These are phyloP conservation scores for Etheostoma cragini DNA, from an alignment of 2,113 vertebrate species.

Conservation along the genomic window DNA sequence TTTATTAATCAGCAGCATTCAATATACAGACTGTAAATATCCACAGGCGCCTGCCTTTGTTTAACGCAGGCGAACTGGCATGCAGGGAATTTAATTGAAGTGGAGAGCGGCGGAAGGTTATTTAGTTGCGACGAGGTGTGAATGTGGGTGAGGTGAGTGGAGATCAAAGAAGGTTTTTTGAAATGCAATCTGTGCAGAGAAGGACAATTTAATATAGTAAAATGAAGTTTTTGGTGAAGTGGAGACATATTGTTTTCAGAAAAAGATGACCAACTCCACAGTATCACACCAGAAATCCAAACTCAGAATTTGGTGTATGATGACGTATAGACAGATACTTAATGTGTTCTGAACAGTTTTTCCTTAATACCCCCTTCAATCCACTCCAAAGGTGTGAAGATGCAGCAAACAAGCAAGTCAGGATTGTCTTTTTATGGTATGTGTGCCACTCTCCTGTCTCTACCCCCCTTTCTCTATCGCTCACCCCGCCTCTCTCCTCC, in stretches of 20 bases:
- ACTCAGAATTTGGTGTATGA: not conserved
- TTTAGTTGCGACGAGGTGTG: conserved; percentile 70
- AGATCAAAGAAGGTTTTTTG: conserved; percentile 73
- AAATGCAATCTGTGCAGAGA: conserved; percentile 48
- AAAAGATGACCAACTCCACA: not conserved
- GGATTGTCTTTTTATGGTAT: conserved; percentile 60
- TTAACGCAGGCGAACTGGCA: conserved; percentile 65
- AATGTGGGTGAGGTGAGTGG: conserved; percentile 73
- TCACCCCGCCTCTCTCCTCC: conserved; percentile 60
- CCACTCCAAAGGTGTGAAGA: conserved; percentile 43
- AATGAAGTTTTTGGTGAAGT: conserved; percentile 12
- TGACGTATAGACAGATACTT: not conserved
- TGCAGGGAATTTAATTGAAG: conserved; percentile 82
- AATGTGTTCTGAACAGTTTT: not conserved
- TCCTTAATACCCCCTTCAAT: conserved; percentile 17
- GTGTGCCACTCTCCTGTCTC: conserved; percentile 63
- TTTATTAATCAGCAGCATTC: conserved; percentile 69
- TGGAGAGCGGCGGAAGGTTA: conserved; percentile 80
- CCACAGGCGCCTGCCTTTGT: conserved; percentile 73
- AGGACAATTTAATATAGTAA: conserved; percentile 42
- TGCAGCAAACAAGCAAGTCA: conserved; percentile 64
- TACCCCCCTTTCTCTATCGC: conserved; percentile 45
- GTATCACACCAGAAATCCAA: conserved; percentile 17
- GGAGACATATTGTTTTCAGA: conserved; percentile 7
- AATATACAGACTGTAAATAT: conserved; percentile 73